A percentile compares a stretch with the other conserved stretches of the same genome.
Conservation (phyloP, 2,113 vertebrate species). For the Tetrax tetrax region DNA sequence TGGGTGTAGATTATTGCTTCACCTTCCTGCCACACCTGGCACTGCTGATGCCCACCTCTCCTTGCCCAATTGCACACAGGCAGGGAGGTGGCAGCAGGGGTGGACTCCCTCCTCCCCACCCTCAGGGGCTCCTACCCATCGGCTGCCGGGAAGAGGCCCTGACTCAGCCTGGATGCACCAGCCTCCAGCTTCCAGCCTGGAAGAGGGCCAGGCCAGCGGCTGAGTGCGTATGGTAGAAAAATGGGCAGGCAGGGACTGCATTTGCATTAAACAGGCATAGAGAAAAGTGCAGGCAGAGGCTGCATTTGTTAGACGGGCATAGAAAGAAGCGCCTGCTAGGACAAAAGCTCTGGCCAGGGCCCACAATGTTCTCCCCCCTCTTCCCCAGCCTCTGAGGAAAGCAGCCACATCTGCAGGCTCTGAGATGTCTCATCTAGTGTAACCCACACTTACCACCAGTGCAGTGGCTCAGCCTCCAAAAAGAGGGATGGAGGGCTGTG, state of each 20-base stretch:
- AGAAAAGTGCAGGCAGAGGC: background rate
- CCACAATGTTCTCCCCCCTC: background rate
- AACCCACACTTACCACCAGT: background rate
- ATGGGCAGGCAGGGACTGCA: background rate
- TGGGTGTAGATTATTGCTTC: background rate
- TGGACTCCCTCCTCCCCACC: background rate
- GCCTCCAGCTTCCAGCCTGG: background rate
- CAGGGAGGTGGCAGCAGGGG: background rate
- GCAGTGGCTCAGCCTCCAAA: background rate
- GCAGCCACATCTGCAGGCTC: background rate
- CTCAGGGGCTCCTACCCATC: background rate
- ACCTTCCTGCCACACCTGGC: background rate
- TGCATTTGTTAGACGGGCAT: background rate
- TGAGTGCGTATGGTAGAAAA: rapidly evolving
- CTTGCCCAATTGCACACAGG: background rate
- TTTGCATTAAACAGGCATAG: background rate
- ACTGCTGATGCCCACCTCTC: background rate
- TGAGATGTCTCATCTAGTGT: background rate
- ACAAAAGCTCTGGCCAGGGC: background rate
- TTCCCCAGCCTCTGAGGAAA: background rate
- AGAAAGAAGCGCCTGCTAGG: background rate
- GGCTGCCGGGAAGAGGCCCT: background rate
- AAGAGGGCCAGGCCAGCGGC: rapidly evolving
- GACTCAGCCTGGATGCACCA: background rate
- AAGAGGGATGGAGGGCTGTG: background rate